Evolutionary conservation across 2,888 invertebrate species (phyloP).

Genomic region (Nomada fabriciana): DNA sequence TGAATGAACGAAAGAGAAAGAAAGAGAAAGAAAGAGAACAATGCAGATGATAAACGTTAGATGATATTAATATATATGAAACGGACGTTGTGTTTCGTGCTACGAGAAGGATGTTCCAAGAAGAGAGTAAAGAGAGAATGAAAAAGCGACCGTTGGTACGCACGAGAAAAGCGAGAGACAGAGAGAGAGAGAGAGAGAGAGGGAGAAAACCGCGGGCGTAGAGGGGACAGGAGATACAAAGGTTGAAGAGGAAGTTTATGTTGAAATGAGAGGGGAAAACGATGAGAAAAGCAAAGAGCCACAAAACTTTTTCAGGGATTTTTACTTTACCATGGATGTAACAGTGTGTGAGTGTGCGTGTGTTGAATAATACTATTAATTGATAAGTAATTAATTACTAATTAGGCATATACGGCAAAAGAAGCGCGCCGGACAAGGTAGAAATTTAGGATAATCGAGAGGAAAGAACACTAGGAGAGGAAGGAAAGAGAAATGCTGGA

Average conservation of each 20-base stretch:
- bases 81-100: constrained; percentile 56
- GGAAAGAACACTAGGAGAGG: constrained; percentile 1
- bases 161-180: constrained; percentile 46
- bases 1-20: constrained; percentile 4
- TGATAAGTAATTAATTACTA: constrained; percentile 83
- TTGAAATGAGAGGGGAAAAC: constrained; percentile 5
- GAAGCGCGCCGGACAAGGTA: constrained; percentile 44
- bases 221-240: constrained; percentile 10
- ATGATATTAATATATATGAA: constrained; percentile 27
- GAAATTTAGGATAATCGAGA: constrained; percentile 65
- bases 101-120: constrained; percentile 60
- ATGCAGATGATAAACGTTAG: background rate
- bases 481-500: background rate
- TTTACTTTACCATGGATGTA: constrained; percentile 83
- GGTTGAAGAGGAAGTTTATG: background rate
- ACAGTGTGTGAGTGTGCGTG: constrained; percentile 83
- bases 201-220: constrained; percentile 35
- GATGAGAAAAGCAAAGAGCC: constrained; percentile 64
- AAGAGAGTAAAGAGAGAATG: constrained; percentile 46
- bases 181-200: background rate
- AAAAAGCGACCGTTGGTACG: constrained; percentile 64
- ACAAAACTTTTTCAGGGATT: constrained; percentile 82
- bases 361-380: constrained; percentile 83
- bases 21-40: constrained; percentile 6
- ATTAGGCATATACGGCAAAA: constrained; percentile 73